Base-by-base conservation (phyloP, 2,888 invertebrate genomes). In the Tipula lateralis region DNA sequence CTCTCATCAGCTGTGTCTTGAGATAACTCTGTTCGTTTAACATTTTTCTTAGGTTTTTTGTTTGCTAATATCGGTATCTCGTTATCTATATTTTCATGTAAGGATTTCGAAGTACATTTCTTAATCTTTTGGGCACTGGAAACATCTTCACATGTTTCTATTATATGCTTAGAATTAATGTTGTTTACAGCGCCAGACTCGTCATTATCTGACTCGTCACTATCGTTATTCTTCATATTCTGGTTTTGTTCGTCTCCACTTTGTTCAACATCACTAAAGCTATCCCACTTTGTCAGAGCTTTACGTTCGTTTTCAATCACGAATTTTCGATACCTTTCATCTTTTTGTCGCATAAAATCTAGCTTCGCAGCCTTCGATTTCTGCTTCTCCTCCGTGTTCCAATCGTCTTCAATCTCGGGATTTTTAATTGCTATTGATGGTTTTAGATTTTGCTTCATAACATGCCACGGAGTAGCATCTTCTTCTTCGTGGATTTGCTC, bases 381-480 rank as follows among this genome's bases (percentile, higher is more conserved):
- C n/a, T 39, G 34, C 6, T 39, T 44, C 9, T 19, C 29, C 1
- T 44, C 39, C 29, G 29, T 7, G n/a, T 82, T 30, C 82, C 82
- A 82, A 82, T 82, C 82, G 30, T 82, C 82, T 6, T 82, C 82
- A 66, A 66, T 66, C 32, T 82, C 82, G n/a, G 82, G 82, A 82
- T 82, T 82, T 82, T 30, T 82, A 30, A 82, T n/a, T 66, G 66
- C 66, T 66, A 66, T 24, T 16, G n/a, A 30, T 30, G 82, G 30
- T 32, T 82, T 82, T 2, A 83, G 36, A 29, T 83, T 36, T 36
- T 83, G 83, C 44, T 39, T 39, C 83, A 83, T 83, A 29, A 83
- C 19, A 83, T 83, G 34, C 83, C 83, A 83, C 7, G 83, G 83
- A 2, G 83, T 83, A 12, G 36, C 29, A 39, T 83, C 83, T 9